Conservation (phyloP, 2,888 invertebrate species). For the Trichogramma evanescens region DNA sequence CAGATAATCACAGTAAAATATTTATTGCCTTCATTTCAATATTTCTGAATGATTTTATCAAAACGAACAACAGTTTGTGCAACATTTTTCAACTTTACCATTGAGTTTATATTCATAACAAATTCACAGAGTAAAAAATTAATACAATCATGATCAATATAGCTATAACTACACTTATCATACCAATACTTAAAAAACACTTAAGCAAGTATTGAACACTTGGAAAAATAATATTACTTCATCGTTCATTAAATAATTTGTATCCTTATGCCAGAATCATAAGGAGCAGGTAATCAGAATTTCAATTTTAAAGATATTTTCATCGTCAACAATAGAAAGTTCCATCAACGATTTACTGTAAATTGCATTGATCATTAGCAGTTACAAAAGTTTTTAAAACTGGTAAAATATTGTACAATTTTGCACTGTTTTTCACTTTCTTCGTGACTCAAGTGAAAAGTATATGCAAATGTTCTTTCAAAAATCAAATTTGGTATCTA, state of each 20-base stretch:
- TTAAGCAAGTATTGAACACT: slow-evolving; percentile 16
- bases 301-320: too few relatives aligned
- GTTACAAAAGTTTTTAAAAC: background rate
- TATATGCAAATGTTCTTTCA: slow-evolving; percentile 29
- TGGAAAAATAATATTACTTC: slow-evolving; percentile 8
- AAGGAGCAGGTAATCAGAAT: too few relatives aligned
- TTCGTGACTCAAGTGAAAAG: slow-evolving; percentile 33
- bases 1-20: slow-evolving; percentile 21
- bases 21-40: slow-evolving; percentile 19
- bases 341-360: too few relatives aligned
- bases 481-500: slow-evolving; percentile 39
- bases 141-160: slow-evolving; percentile 6
- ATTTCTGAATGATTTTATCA: background rate
- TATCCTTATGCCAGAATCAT: too few relatives aligned
- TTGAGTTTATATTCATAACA: background rate
- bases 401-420: slow-evolving; percentile 32
- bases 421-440: slow-evolving; percentile 23
- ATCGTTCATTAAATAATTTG: background rate
- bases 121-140: slow-evolving; percentile 13
- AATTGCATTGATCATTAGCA: too few relatives aligned
- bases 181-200: slow-evolving; percentile 17
- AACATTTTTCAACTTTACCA: slow-evolving; percentile 6
- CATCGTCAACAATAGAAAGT: too few relatives aligned
- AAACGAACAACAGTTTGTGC: background rate
- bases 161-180: slow-evolving; percentile 10